These are phyloP conservation scores for Indicator maculatus DNA, from an alignment of 2,113 vertebrate species.

Conservation along the genomic window DNA sequence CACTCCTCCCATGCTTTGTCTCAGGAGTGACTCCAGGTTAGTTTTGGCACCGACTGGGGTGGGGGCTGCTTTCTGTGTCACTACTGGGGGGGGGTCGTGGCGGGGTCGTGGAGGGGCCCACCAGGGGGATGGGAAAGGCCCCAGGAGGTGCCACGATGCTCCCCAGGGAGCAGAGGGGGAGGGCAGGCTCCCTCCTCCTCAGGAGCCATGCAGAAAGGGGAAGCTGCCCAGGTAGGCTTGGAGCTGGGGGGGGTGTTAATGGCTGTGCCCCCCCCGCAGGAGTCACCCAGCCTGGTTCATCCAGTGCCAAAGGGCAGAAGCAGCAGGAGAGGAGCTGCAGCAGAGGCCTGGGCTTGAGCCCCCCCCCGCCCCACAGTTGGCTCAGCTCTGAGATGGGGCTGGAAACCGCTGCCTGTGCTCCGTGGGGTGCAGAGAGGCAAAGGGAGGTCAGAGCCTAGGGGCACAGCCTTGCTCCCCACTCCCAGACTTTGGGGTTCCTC, in stretches of 20 bases:
- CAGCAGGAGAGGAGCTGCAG: background rate
- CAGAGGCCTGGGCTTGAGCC: background rate
- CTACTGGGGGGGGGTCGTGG: background rate
- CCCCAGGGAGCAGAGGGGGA: background rate
- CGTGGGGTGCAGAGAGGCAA: background rate
- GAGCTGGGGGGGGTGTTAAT: background rate
- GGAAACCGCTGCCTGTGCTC: background rate
- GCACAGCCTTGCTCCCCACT: background rate
- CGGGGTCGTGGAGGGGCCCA: background rate
- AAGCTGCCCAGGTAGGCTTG: background rate
- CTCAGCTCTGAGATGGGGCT: background rate
- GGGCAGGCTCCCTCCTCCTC: background rate
- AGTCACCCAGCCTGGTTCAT: background rate
- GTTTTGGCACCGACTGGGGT: conserved; percentile 8
- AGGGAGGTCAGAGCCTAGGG: background rate
- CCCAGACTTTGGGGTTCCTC: background rate
- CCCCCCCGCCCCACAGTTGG: background rate
- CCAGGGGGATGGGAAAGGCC: background rate
- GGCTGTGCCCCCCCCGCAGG: background rate
- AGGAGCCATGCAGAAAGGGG: background rate
- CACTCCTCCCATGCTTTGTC: conserved; percentile 61
- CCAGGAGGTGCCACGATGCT: background rate
- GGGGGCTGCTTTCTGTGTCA: conserved; percentile 11
- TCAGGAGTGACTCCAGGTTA: conserved; percentile 61
- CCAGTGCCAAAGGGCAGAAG: background rate